Evolutionary conservation across 2,888 invertebrate species (phyloP), one percentile per base, ranked within the genome.

Genomic region (Pyrrhosoma nymphula): DNA sequence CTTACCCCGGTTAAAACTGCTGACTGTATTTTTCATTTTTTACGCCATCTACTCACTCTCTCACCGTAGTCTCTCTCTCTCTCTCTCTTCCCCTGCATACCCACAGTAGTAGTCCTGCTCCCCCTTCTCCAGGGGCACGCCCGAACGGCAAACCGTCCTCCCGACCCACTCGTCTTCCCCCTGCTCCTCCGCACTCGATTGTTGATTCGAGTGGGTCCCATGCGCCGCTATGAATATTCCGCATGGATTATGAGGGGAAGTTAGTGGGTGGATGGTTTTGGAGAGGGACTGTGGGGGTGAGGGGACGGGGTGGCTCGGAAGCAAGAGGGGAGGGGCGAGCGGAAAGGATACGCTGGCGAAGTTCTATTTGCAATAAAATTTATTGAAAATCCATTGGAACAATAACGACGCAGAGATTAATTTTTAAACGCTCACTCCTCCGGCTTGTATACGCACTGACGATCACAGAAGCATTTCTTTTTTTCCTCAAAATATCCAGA

Each of bases 181-280:
- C 56, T 0, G 23, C 18, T 47, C 88, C 39, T 16, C 91, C 35
- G 91, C 26, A 60, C 93, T 75, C 93, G 93, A 93, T 93, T 93
- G 93, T 93, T 93, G 93, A 93, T 93, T 93, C 93, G 93, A 93
- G 93, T 69, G 93, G 91, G 60, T 60, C 91, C 91, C 91, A 69
- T 93, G 69, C 93, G 69, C 93, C 93, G 93, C 93, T 69, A 93
- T 93, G 93, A 93, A 93, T 93, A 93, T 93, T 93, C 93, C 93
- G 69, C 93, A 47, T 93, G 93, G 93, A 93, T 93, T 93, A 93
- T 93, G 75, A 93, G n/a, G 55, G 89, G 89, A 8, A 23, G 56
- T 23, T 10, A n/a, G 69, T 4, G 69, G 69, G 39, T 26, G 69
- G 12, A 4, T 4, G 47, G 47, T 47, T 47, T 47, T 47, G 47